Evolutionary conservation across 2,113 vertebrate genomes (phyloP).

Genomic region (Phylloscopus trochiloides): DNA sequence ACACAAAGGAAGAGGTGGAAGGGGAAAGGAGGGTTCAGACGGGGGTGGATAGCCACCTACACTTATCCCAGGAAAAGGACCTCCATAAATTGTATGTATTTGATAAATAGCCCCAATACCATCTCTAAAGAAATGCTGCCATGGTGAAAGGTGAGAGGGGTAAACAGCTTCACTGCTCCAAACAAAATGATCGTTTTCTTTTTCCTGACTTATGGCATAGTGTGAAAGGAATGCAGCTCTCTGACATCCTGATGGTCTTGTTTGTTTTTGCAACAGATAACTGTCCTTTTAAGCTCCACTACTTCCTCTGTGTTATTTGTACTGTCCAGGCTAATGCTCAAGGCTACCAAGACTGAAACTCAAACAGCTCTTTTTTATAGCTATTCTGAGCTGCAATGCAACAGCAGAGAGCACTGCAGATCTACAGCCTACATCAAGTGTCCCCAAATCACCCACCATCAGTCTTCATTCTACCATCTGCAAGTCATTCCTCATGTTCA

Average conservation of each 20-base stretch:
- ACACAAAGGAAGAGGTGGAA: neutral
- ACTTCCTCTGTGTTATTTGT: neutral
- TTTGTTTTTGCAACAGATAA: neutral
- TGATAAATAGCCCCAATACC: neutral
- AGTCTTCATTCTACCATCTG: neutral
- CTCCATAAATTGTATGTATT: neutral
- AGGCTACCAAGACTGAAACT: neutral
- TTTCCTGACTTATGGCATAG: neutral
- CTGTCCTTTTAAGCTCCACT: neutral
- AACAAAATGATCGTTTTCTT: neutral
- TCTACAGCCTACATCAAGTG: neutral
- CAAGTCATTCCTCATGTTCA: neutral
- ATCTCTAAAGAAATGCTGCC: neutral
- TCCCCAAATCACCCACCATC: neutral
- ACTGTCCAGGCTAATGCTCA: neutral
- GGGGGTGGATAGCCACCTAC: neutral
- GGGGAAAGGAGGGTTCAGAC: neutral
- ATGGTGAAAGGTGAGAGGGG: neutral
- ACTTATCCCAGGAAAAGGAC: neutral
- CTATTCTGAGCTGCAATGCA: neutral
- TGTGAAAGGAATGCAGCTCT: neutral
- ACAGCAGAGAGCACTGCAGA: conserved; percentile 11
- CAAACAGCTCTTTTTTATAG: neutral
- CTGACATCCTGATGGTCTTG: neutral
- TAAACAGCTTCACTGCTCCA: neutral